Evolutionary conservation across 2,113 vertebrate species (phyloP).

Genomic region (Petrocephalus zakoni): DNA sequence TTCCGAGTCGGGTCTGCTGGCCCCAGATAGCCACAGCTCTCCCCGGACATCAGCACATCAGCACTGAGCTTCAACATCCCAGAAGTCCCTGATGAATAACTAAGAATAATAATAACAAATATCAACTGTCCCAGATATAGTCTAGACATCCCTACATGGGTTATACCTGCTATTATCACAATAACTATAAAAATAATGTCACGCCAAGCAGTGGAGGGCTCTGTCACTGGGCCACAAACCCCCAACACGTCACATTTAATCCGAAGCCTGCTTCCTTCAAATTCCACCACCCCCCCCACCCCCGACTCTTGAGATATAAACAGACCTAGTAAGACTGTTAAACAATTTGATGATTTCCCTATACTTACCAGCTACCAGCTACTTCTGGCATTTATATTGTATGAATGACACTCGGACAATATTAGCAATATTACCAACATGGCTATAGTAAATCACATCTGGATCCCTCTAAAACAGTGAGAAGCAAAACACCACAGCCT

Average conservation of each 20-base stretch:
- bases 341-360: neutral
- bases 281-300: neutral
- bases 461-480: neutral
- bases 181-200: neutral
- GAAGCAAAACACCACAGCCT: neutral
- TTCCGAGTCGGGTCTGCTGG: neutral
- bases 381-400: neutral
- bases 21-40: neutral
- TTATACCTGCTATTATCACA: neutral
- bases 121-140: neutral
- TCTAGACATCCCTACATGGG: neutral
- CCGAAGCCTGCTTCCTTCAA: neutral
- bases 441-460: neutral
- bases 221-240: neutral
- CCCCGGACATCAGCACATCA: neutral
- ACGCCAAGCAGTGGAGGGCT: neutral
- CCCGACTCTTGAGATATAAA: neutral
- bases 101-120: neutral
- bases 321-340: neutral
- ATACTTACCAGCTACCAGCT: neutral
- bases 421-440: neutral
- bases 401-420: neutral
- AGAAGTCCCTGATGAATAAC: neutral
- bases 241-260: neutral
- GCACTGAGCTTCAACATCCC: neutral